These are phyloP conservation scores for Monopis laevigella DNA, from an alignment of 2,888 invertebrate species.

Conservation along the genomic window DNA sequence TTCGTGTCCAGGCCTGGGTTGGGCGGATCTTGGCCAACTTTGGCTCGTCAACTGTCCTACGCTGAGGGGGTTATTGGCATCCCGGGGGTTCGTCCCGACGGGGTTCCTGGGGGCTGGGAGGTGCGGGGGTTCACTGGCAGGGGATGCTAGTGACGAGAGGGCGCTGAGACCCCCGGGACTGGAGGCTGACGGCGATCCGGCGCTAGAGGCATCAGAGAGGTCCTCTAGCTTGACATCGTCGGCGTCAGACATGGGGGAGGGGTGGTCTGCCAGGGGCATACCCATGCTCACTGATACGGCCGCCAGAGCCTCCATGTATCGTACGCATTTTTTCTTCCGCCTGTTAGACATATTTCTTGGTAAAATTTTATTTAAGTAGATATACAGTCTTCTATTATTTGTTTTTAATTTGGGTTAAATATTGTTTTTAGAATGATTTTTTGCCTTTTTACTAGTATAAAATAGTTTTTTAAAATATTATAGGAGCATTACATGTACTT, in stretches of 20 bases:
- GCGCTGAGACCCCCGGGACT: slow-evolving; percentile 61
- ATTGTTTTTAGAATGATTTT: neutral
- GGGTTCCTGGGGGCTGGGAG: slow-evolving; percentile 72
- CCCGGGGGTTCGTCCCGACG: slow-evolving; percentile 90
- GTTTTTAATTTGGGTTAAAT: neutral
- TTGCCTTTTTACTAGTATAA: too few relatives aligned
- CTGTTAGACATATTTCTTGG: slow-evolving; percentile 57
- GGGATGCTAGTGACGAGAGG: slow-evolving; percentile 74
- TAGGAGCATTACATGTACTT: too few relatives aligned
- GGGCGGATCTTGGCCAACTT: slow-evolving; percentile 50
- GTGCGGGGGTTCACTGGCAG: slow-evolving; percentile 75
- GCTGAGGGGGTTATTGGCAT: slow-evolving; percentile 91
- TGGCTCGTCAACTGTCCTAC: slow-evolving; percentile 90
- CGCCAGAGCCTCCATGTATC: slow-evolving; percentile 89
- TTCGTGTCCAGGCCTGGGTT: slow-evolving; percentile 46
- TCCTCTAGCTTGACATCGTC: slow-evolving; percentile 76
- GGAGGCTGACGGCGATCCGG: slow-evolving; percentile 63
- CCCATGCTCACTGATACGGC: slow-evolving; percentile 75
- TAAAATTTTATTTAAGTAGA: neutral
- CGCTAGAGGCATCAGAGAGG: slow-evolving; percentile 72
- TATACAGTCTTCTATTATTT: neutral
- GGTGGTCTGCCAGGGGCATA: slow-evolving; percentile 79
- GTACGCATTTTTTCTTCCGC: slow-evolving; percentile 97
- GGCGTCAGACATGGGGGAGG: slow-evolving; percentile 83
- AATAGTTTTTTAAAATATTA: too few relatives aligned